Conservation (phyloP, 2,797 vertebrate genomes). For the Falco berigora region DNA sequence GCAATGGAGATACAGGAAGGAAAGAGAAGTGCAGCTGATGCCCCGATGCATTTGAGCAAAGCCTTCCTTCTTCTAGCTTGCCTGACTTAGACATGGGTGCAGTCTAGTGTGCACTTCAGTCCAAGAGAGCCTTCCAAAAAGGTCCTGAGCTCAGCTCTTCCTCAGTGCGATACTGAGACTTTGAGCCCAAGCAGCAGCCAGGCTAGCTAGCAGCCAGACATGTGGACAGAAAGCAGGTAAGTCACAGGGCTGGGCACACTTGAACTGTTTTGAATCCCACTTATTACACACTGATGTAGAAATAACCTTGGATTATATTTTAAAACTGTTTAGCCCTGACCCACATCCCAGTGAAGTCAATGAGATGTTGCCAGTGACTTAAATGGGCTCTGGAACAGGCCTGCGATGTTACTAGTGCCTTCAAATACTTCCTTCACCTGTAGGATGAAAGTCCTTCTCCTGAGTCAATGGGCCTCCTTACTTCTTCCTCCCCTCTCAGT, state of each 20-base stretch:
- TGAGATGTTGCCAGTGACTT: conserved; percentile 17
- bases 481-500: conserved; percentile 53
- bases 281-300: not conserved
- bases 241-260: not conserved
- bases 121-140: not conserved
- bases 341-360: not conserved
- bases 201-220: not conserved
- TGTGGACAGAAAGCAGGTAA: not conserved
- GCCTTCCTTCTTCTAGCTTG: not conserved
- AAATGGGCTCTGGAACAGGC: conserved; percentile 38
- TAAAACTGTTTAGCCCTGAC: conserved; percentile 16
- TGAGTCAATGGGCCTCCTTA: conserved; percentile 24
- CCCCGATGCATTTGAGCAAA: not conserved
- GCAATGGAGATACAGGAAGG: not conserved
- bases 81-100: not conserved
- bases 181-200: not conserved
- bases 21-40: not conserved
- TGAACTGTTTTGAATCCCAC: not conserved
- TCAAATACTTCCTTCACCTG: conserved; percentile 54
- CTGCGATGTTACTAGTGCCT: conserved; percentile 31
- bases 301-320: conserved; percentile 13
- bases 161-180: not conserved
- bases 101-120: not conserved
- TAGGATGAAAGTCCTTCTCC: conserved; percentile 51
- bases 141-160: not conserved